Evolutionary conservation across 2,888 invertebrate species (phyloP).

Genomic region (Drosophila falleni): DNA sequence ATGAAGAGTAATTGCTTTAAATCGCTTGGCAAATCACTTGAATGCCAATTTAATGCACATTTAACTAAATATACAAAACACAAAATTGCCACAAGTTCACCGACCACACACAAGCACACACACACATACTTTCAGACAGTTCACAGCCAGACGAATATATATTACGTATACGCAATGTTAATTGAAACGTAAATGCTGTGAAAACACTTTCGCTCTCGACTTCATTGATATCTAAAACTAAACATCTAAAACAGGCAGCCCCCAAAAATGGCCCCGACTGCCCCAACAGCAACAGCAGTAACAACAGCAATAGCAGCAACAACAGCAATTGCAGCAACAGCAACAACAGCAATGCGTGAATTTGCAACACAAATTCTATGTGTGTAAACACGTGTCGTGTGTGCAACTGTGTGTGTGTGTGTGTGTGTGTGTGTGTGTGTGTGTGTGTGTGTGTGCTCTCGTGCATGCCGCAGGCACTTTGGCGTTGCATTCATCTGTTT

Average conservation of each 20-base stretch:
- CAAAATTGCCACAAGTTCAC: conserved; percentile 60
- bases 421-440: conserved; percentile 42
- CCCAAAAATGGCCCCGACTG: conserved; percentile 52
- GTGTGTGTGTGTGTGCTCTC: conserved; percentile 11
- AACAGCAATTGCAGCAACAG: conserved; percentile 23
- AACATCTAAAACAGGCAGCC: conserved; percentile 75
- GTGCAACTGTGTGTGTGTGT: conserved; percentile 14
- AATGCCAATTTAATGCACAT: conserved; percentile 54
- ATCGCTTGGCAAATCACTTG: conserved; percentile 24
- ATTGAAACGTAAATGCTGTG: conserved; percentile 70
- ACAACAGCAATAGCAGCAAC: conserved; percentile 35
- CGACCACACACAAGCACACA: conserved; percentile 51
- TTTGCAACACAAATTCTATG: conserved; percentile 54
- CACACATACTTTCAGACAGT: conserved; percentile 9
- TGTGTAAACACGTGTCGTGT: conserved; percentile 20
- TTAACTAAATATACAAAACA: conserved; percentile 37
- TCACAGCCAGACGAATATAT: conserved; percentile 1
- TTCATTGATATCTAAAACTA: conserved; percentile 78
- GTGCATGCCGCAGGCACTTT: conserved; percentile 61
- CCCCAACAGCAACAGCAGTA: conserved; percentile 21
- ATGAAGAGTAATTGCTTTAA: conserved; percentile 33
- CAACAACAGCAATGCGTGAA: conserved; percentile 47
- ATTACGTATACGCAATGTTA: conserved; percentile 69
- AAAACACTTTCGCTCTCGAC: conserved; percentile 76
- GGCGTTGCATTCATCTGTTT: conserved; percentile 70